Percentiles rank a stretch among this genome's conserved stretches.
These are phyloP conservation scores for Parauchenoglanis punctatus DNA, from an alignment of 2,797 vertebrate genomes.

Conservation along the genomic window DNA sequence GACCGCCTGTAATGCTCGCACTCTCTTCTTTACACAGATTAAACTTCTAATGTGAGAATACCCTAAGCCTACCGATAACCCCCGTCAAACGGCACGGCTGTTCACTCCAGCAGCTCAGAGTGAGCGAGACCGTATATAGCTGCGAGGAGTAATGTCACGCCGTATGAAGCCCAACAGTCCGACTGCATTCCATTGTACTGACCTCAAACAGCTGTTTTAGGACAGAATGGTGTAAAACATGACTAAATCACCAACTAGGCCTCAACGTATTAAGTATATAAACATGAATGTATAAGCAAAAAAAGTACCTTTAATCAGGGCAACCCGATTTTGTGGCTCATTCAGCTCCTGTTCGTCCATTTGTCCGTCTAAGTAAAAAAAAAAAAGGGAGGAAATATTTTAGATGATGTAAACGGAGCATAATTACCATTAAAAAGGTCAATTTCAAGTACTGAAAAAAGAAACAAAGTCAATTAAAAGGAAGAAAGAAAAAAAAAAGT, in stretches of 20 bases:
- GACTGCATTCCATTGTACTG: conserved; percentile 36
- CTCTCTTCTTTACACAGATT: neutral
- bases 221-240: neutral
- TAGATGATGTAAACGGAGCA: neutral
- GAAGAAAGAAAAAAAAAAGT: neutral
- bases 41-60: conserved; percentile 18
- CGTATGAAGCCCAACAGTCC: neutral
- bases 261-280: too few relatives aligned
- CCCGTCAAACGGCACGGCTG: neutral
- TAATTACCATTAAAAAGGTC: neutral
- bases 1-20: too few relatives aligned
- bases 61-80: neutral
- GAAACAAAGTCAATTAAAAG: neutral
- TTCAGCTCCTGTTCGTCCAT: conserved; percentile 97
- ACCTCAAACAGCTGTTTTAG: neutral
- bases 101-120: conserved; percentile 12
- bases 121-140: conserved; percentile 52
- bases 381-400: neutral
- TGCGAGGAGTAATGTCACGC: conserved; percentile 21
- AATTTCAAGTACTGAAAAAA: neutral
- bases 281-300: neutral
- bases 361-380: conserved; percentile 83
- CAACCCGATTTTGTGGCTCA: conserved; percentile 90
- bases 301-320: conserved; percentile 89
- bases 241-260: neutral